Base-by-base conservation (phyloP, 2,888 invertebrate species). In the Dynastes grantii region DNA sequence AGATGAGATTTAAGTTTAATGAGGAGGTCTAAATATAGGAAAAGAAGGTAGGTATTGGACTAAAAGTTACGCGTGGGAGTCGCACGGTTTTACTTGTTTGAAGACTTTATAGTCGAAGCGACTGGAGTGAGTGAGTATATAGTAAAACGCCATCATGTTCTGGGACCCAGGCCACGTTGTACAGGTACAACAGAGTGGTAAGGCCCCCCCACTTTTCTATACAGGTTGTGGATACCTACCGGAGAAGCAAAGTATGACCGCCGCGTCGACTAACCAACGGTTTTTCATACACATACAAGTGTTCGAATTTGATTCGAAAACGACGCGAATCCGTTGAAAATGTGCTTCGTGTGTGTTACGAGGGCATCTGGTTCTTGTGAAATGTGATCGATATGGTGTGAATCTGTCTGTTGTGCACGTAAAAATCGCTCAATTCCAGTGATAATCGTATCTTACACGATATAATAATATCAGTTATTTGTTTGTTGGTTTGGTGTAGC, bases 241-340 rank as follows among this genome's bases (percentile, higher is more conserved):
- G 82, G 81, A 80, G 81, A 80, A 80, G 81, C 80, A 80, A 82
- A 82, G 80, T 82, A 81, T 81, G 81, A 83, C 82, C 81, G 83
- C 83, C 81, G 82, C 81, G 83, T 82, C 78, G 81, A 81, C 80
- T 81, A 81, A 75, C 80, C 83, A 83, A 83, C 83, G 83, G 83
- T 79, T 83, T 83, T 80, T 80, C 77, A 51, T 71, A 77, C 76
- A 58, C 55, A 70, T 77, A 78, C 81, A 82, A 83, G 82, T 83
- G 81, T 79, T 83, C 80, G 80, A 78, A 78, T 81, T 83, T 79
- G 76, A 76, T 61, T 40, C 70, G 77, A 76, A 81, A 81, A 81
- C 76, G 40, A 80, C 79, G 80, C 63, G 76, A 79, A 81, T 77
- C 58, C 65, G 71, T 32, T 51, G 61, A 67, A 78, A 76, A 73